These are phyloP conservation scores for Zonotrichia leucophrys DNA, from an alignment of 2,113 vertebrate species.

Conservation along the genomic window DNA sequence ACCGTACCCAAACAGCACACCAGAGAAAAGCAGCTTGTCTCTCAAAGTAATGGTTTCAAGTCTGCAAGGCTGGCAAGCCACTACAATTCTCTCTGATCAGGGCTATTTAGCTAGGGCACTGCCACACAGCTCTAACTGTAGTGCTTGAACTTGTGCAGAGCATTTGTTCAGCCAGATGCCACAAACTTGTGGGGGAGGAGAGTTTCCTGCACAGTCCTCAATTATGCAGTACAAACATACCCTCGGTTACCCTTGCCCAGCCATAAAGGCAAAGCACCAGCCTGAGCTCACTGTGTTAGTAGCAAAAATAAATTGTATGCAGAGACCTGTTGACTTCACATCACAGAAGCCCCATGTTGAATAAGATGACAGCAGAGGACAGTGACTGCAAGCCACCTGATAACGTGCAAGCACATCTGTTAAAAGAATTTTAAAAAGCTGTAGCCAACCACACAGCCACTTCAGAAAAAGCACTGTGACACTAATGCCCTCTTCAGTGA, in stretches of 20 bases:
- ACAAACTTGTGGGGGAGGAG: not conserved
- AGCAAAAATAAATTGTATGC: not conserved
- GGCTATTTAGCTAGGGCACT: not conserved
- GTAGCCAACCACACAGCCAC: not conserved
- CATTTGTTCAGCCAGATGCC: constrained; percentile 9
- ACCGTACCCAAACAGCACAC: not conserved
- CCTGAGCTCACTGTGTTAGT: not conserved
- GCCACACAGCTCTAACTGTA: not conserved
- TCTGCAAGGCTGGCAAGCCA: not conserved
- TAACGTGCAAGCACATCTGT: not conserved
- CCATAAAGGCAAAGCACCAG: not conserved
- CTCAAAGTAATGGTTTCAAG: not conserved
- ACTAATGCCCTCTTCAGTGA: not conserved
- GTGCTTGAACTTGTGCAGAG: not conserved
- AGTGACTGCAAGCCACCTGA: not conserved
- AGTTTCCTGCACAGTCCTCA: constrained; percentile 10
- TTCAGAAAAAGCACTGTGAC: not conserved
- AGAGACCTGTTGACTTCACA: not conserved
- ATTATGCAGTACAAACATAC: constrained; percentile 27
- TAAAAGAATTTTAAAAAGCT: not conserved
- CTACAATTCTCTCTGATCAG: not conserved
- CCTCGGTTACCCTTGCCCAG: not conserved
- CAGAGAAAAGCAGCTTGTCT: not conserved
- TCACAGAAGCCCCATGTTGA: not conserved
- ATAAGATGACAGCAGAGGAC: not conserved